A percentile compares a stretch with the other conserved stretches of the same genome.
Conservation (phyloP, 37 sponge, comb jelly and placozoan genomes). For the Beroe forskalii region DNA sequence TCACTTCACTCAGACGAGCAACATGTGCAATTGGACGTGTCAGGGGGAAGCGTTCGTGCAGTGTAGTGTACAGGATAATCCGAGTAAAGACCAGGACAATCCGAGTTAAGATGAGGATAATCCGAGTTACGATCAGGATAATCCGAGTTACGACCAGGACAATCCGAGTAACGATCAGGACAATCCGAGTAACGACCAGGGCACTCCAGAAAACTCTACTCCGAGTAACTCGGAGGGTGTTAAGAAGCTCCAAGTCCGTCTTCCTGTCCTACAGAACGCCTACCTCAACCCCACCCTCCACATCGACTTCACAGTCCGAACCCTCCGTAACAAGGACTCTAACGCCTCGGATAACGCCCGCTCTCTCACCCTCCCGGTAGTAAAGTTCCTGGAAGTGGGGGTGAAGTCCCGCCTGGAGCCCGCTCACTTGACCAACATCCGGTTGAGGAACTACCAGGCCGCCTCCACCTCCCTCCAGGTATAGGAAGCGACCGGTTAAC, state of each 20-base stretch:
- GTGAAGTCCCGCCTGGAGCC: not conserved
- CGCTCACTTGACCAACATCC: not conserved
- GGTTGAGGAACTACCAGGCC: constrained; percentile 21
- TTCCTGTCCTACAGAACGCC: not conserved
- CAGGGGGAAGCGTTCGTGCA: not conserved
- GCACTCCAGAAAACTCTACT: too few relatives aligned
- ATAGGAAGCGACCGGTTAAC: too few relatives aligned
- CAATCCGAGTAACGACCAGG: too few relatives aligned
- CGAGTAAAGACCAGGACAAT: too few relatives aligned
- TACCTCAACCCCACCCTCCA: not conserved
- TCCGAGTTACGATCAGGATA: too few relatives aligned
- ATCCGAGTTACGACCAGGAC: too few relatives aligned
- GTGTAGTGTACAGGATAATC: too few relatives aligned
- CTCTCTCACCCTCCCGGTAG: not conserved
- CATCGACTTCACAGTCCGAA: not conserved
- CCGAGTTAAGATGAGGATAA: too few relatives aligned
- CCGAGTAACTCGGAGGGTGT: not conserved
- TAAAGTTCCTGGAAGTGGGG: not conserved
- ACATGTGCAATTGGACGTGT: not conserved
- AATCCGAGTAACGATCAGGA: too few relatives aligned
- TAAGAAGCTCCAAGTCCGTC: not conserved
- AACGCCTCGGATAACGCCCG: not conserved
- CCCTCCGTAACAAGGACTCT: not conserved
- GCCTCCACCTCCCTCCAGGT: not conserved
- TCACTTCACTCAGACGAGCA: not conserved